Base-by-base conservation (phyloP, 2,888 invertebrate genomes). In the Zaprionus lineosus region DNA sequence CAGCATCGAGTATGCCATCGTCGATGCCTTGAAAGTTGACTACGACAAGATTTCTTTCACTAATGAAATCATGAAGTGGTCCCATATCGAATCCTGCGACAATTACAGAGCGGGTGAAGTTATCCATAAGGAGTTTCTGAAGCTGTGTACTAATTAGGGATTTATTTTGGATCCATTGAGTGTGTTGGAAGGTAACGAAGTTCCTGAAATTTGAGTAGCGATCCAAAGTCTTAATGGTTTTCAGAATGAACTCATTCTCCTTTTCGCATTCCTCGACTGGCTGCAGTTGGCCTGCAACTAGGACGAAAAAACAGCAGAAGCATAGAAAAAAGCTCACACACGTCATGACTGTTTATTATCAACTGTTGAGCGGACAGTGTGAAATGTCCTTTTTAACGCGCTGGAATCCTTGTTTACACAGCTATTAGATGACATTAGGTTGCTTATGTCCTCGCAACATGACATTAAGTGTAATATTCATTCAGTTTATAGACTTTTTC, bases 391-490 rank as follows among this genome's bases (percentile, higher is more conserved):
- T 14, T 39, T 24, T 14, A 7, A 40, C 12, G 7, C 18, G 2
- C 7, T 3, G n/a, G 4, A 6, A 33, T 26, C 4, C 11, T 44
- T 71, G 36, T 40, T 50, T 57, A 36, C 31, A 14, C 24, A 41
- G 52, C 9, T 24, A 71, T 71, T 65, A 64, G 2, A 14, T 14
- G 16, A 16, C 16, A 57, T 57, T 40, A 15, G 3, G 6, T 1
- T n/a, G 11, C 1, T n/a, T n/a, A n/a, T n/a, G 1, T n/a, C 24
- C 26, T 14, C 43, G 29, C 5, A 26, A 6, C 3, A 8, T 19
- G 15, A 4, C 31, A 31, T 43, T 11, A 15, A 26, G 37, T 12
- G 9, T 11, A 6, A 52, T 19, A 7, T 3, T 15, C 18, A 37
- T 12, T 1, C 18, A 33, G 6, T 14, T 15, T 11, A 3, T 48